A percentile compares a stretch with the other conserved stretches of the same genome.
phyloP scores from a whole-genome alignment of 2,113 vertebrate species.

The Urocitellus parryii region DNA sequence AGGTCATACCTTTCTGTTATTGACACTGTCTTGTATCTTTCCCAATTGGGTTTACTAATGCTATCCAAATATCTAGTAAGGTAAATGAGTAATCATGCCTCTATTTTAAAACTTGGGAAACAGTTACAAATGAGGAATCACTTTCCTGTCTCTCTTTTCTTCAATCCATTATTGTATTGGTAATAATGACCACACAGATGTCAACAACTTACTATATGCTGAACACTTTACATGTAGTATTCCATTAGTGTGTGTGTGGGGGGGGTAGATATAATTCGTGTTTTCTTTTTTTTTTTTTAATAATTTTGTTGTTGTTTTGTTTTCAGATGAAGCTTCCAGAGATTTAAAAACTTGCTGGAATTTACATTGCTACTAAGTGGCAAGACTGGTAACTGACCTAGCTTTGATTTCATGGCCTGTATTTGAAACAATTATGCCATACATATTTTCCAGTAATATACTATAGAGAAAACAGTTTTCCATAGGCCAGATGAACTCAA shows the following conservation, averaged over 20 bases:
- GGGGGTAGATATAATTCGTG: not conserved
- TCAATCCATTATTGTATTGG: not conserved
- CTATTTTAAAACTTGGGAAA: slow-evolving; percentile 25
- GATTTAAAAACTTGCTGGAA: not conserved
- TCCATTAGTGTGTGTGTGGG: not conserved
- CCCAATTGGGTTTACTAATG: not conserved
- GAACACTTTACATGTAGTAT: not conserved
- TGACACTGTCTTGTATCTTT: slow-evolving; percentile 13
- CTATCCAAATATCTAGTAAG: slow-evolving; percentile 18
- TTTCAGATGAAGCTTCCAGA: slow-evolving; percentile 32
- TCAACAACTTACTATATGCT: not conserved
- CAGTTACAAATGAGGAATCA: not conserved
- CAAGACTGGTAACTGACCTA: not conserved
- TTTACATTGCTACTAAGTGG: not conserved
- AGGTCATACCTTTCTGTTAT: slow-evolving; percentile 25
- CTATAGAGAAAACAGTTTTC: slow-evolving; percentile 23
- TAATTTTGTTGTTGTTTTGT: not conserved
- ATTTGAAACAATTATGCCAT: slow-evolving; percentile 21
- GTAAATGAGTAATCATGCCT: not conserved
- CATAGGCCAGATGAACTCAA: not conserved
- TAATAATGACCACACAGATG: slow-evolving; percentile 11
- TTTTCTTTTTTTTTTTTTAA: not conserved
- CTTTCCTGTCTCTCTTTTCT: slow-evolving; percentile 26
- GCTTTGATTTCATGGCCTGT: slow-evolving; percentile 1
- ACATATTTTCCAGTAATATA: not conserved